Base-by-base conservation (phyloP, 2,888 invertebrate genomes). In the Hirtodrosophila trivittata region DNA sequence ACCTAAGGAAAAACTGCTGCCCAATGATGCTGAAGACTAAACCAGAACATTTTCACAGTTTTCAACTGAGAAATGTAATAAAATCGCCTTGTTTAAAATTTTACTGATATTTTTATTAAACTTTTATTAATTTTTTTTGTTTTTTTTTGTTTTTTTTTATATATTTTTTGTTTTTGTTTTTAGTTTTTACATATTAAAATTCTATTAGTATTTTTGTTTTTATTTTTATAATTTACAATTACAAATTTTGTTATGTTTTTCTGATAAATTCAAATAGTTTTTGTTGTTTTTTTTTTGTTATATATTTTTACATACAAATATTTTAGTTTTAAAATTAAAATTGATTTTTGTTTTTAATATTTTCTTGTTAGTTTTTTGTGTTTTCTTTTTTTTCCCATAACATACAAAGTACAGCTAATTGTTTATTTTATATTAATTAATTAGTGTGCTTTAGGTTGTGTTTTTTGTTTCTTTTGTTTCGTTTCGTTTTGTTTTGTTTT, bases 161-260 rank as follows among this genome's bases (percentile, higher is more conserved):
- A 32, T 57, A 47, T 43, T 35, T 51, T 26, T 49, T 32, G 10
- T 3, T 41, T 39, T 45, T 46, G 41, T 54, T 59, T 59, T 42
- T 60, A 47, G 49, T 42, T 57, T 67, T 67, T 56, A 78, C 68
- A 81, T 71, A 74, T 75, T 75, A 66, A 71, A 82, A 76, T 74
- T 71, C 64, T 77, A 83, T 76, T 76, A 75, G 64, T 76, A 59
- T 51, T 41, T 26, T 52, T 51, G 7, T 59, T 66, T 37, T 30
- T 25, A 10, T 35, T 52, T 74, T 63, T 62, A 60, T 63, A 66
- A 63, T 69, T 81, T 74, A 69, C 66, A 77, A 57, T 68, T 77
- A 76, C 65, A 77, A 74, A 67, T 76, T 50, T 60, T 25, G 50
- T 60, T 25, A 72, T 5, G 46, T 65, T 47, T 42, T 65, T 47